phyloP scores from a whole-genome alignment of 2,113 vertebrate genomes.

The Casuarius casuarius region DNA sequence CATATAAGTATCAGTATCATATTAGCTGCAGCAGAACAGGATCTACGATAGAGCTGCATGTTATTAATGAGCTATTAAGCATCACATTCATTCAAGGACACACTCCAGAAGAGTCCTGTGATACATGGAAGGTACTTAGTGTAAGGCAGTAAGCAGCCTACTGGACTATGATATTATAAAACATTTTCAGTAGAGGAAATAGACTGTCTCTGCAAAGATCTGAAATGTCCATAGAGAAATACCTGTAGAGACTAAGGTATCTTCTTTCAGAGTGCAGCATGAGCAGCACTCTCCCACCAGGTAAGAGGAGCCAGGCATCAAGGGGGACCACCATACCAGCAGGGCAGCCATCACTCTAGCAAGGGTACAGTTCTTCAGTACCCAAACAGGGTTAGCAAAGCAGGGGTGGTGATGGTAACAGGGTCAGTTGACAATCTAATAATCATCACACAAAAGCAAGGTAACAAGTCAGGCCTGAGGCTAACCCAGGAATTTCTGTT shows the following conservation, averaged over 20 bases:
- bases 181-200: neutral
- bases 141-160: neutral
- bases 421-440: too few relatives aligned
- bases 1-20: neutral
- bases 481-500: neutral
- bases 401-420: accelerated
- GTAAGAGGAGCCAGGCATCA: neutral
- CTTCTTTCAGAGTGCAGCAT: neutral
- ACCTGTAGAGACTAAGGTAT: slow-evolving; percentile 1
- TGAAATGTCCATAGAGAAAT: slow-evolving; percentile 18
- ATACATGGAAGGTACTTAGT: neutral
- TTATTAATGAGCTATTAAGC: neutral
- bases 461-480: neutral
- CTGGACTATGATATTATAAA: neutral
- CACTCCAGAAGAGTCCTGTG: neutral
- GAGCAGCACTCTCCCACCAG: neutral
- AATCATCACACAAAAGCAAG: neutral
- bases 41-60: neutral
- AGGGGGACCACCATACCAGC: too few relatives aligned
- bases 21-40: neutral
- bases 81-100: neutral
- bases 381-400: neutral
- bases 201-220: slow-evolving; percentile 38
- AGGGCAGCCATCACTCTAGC: neutral
- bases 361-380: too few relatives aligned